phyloP scores from a whole-genome alignment of 2,113 vertebrate genomes.

The Ophiodon elongatus region DNA sequence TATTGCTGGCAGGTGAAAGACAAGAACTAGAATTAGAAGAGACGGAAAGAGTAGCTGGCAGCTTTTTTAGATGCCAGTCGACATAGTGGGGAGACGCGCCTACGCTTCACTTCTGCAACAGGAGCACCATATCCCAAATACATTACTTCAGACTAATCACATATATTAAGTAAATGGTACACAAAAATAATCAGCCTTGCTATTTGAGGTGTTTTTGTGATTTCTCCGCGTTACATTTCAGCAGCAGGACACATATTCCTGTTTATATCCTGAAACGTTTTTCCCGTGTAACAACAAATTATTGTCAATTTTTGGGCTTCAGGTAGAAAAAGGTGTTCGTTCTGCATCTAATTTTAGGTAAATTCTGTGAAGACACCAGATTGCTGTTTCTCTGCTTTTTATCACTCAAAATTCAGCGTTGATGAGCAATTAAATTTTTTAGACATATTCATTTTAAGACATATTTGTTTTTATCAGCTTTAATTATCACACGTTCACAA shows the following conservation, averaged over 20 bases:
- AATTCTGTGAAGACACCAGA: background rate
- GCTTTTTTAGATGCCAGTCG: background rate
- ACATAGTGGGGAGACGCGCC: background rate
- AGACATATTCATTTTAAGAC: background rate
- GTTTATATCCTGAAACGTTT: background rate
- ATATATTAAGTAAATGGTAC: background rate
- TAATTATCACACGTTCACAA: constrained; percentile 40
- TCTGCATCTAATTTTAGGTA: background rate
- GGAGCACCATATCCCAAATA: background rate
- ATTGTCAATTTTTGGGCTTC: background rate
- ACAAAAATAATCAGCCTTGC: background rate
- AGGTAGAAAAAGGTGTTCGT: background rate
- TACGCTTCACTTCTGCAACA: background rate
- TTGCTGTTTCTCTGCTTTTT: background rate
- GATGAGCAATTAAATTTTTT: background rate
- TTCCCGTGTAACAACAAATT: background rate
- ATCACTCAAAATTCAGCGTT: constrained; percentile 15
- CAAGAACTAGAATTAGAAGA: background rate
- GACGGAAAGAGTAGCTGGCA: background rate
- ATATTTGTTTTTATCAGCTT: constrained; percentile 18
- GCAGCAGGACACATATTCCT: background rate
- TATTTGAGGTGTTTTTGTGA: background rate
- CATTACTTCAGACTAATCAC: background rate
- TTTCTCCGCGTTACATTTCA: background rate
- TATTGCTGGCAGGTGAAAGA: background rate